Base-by-base conservation (phyloP, 2,888 invertebrate genomes). In the Automeris io region DNA sequence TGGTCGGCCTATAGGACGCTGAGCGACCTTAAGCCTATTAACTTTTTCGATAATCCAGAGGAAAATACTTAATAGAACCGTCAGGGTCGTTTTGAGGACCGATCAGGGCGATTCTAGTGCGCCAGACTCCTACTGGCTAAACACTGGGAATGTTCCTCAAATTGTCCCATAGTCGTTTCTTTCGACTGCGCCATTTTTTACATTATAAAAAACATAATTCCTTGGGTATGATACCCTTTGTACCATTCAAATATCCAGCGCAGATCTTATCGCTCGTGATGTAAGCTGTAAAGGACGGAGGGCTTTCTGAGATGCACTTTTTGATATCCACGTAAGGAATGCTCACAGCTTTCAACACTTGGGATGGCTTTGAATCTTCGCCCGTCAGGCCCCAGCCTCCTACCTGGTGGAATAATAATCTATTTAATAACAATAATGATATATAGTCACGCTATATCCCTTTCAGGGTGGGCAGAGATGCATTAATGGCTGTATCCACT, bases 211-310 rank as follows among this genome's bases (percentile, higher is more conserved):
- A n/a, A n/a, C n/a, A n/a, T n/a, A n/a, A n/a, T n/a, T n/a, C n/a
- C n/a, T n/a, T n/a, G n/a, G 7, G 5, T 19, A 11, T 12, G 7
- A 11, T 0, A 1, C 1, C 12, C n/a, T n/a, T 35, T 46, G 42
- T 40, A 73, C 73, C 57, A 19, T 69, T 63, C 0, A 36, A 53
- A 19, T 49, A 63, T 1, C 73, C 73, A 0, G 73, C 73, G 38
- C 73, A 74, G 12, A 74, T 59, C 36, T 74, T 74, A 33, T 74
- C 73, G 2, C 61, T 57, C 1, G 70, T 68, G 21, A 74, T 65
- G 41, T 57, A 66, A 18, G 53, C 57, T 5, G 49, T 50, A 43
- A 71, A 74, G 19, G 42, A 43, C 0, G 49, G 42, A 0, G 70
- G 63, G 0, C 61, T 47, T 1, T 48, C 31, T 0, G 32, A 19